phyloP scores from a whole-genome alignment of 2,113 vertebrate genomes.

The Stictonetta naevosa region DNA sequence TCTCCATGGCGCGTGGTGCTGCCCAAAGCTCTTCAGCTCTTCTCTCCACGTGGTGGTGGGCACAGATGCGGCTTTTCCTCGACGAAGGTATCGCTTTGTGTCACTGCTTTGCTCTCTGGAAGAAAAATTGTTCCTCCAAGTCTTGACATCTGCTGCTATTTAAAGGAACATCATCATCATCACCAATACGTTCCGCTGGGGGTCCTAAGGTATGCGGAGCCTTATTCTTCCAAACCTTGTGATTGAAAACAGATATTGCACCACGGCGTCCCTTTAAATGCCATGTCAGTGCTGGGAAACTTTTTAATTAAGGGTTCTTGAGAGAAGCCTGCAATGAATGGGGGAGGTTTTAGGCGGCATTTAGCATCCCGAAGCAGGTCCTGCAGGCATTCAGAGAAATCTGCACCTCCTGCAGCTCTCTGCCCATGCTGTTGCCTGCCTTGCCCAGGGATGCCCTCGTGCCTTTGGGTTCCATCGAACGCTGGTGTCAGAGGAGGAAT shows the following conservation, averaged over 20 bases:
- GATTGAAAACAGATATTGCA: background rate
- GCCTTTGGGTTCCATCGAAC: background rate
- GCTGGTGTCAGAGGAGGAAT: background rate
- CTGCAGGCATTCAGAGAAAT: background rate
- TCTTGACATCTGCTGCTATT: constrained; percentile 41
- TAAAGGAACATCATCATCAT: constrained; percentile 24
- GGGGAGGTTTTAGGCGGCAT: background rate
- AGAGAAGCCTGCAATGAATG: background rate
- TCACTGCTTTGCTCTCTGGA: background rate
- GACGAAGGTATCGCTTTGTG: background rate
- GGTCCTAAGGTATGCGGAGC: constrained; percentile 5
- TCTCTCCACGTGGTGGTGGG: accelerated
- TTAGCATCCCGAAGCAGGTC: background rate
- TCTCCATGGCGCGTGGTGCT: background rate
- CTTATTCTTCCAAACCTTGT: background rate
- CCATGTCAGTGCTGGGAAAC: background rate
- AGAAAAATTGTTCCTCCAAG: constrained; percentile 8
- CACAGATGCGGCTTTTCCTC: background rate
- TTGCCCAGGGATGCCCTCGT: background rate
- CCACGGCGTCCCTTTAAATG: background rate
- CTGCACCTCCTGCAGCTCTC: background rate
- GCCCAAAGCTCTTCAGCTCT: background rate
- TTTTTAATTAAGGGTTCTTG: background rate
- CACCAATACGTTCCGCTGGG: background rate
- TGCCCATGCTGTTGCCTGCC: background rate